Evolutionary conservation across 2,888 invertebrate genomes (phyloP), one percentile per base, ranked within the genome.

Genomic region (Miltochrista miniata): DNA sequence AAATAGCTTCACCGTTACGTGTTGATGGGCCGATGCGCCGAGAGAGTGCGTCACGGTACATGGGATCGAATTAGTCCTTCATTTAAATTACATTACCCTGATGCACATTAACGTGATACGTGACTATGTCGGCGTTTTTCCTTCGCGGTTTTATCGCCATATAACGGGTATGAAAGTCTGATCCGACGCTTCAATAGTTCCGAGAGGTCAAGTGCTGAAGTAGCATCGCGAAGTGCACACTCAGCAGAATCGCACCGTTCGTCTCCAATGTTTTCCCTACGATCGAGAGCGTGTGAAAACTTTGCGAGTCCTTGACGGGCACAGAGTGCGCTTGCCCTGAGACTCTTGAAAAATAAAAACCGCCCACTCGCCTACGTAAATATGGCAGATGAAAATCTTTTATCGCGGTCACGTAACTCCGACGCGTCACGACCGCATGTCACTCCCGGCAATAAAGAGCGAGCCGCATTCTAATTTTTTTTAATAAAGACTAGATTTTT

Each of bases 361-460:
- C 90, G 85, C 90, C 90, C 90, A 90, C 90, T 90, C 87, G 76
- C 80, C 87, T 75, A 83, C 86, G 90, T 90, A 90, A 90, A 91
- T 90, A 91, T 88, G 85, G 88, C 85, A 90, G 91, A 91, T 91
- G 90, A 86, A 90, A 89, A 90, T 91, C 91, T 91, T 90, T 91
- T 91, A 91, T 91, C 91, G 84, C 83, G 86, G 90, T 90, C 91
- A 91, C 91, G 91, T 91, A 90, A 83, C 84, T 74, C 78, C 76
- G 85, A 82, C 71, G 84, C 87, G 87, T 90, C 91, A 91, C 90
- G 90, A 90, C 76, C 85, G 87, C 85, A 75, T 87, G 87, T 90
- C 90, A 91, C 89, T 89, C 86, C 75, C 71, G 72, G 79, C 85
- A 79, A 87, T 90, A 90, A 89, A 90, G 81, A 83, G 76, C 83